Percentiles rank a stretch among this genome's conserved stretches.
phyloP scores from a whole-genome alignment of 2,113 vertebrate species.

The Ariopsis seemanni region DNA sequence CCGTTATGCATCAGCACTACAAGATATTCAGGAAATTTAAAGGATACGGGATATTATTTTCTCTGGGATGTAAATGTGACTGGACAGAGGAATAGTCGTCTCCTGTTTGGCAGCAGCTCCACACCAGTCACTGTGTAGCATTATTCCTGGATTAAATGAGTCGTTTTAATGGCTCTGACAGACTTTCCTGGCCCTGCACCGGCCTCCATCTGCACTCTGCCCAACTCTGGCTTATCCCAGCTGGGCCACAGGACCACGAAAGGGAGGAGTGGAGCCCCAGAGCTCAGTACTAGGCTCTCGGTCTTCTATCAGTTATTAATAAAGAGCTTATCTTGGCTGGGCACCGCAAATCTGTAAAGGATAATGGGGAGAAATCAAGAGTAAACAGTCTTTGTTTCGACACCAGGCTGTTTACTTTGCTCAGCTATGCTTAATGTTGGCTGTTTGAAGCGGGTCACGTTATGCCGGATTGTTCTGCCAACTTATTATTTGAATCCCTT shows the following conservation, averaged over 20 bases:
- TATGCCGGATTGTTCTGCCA: neutral
- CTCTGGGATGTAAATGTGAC: neutral
- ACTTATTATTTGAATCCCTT: constrained; percentile 22
- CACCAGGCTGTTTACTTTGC: neutral
- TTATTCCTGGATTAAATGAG: constrained; percentile 87
- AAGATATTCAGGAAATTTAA: neutral
- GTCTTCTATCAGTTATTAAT: constrained; percentile 44
- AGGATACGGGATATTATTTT: neutral
- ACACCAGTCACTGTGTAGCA: constrained; percentile 78
- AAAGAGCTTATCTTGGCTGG: constrained; percentile 47
- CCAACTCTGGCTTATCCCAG: constrained; percentile 45
- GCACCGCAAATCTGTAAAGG: constrained; percentile 36
- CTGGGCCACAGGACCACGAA: constrained; percentile 25
- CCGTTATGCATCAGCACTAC: neutral
- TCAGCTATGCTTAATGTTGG: neutral
- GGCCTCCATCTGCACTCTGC: constrained; percentile 82
- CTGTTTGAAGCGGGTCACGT: constrained; percentile 7
- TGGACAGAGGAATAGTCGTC: constrained; percentile 21
- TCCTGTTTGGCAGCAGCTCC: constrained; percentile 49
- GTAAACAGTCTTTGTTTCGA: constrained; percentile 42
- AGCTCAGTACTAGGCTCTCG: constrained; percentile 15
- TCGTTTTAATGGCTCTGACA: constrained; percentile 88
- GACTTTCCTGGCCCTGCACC: constrained; percentile 82
- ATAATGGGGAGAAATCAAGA: constrained; percentile 29
- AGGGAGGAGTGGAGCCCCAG: constrained; percentile 34